Conservation (phyloP, 30 jellyfish, hydroid and myxozoan genomes). For the Aurelia coerulea region DNA sequence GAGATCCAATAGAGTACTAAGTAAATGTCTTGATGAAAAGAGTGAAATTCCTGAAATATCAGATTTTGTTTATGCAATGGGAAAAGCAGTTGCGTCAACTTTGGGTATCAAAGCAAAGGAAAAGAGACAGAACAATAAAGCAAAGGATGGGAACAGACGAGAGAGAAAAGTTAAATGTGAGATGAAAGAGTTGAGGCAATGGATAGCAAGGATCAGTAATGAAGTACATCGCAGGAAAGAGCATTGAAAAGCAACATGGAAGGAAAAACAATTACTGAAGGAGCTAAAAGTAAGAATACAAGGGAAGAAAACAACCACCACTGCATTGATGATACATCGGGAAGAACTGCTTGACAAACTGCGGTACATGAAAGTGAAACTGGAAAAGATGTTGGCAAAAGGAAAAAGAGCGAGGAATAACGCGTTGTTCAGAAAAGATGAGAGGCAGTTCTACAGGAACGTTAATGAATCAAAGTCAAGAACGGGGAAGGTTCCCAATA, state of each 20-base stretch:
- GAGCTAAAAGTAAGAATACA: background rate
- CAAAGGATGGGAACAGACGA: constrained; percentile 11
- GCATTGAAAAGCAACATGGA: constrained; percentile 9
- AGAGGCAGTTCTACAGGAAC: constrained; percentile 21
- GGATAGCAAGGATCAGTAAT: constrained; percentile 7
- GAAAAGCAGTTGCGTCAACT: background rate
- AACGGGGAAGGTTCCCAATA: background rate
- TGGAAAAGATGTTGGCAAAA: background rate
- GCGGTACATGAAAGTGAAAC: background rate
- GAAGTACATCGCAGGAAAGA: constrained; percentile 18
- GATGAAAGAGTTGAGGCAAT: constrained; percentile 16
- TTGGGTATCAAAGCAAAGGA: background rate
- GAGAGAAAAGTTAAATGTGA: background rate
- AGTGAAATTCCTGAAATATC: background rate
- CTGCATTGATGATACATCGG: background rate
- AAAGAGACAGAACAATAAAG: constrained; percentile 6
- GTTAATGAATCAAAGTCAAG: background rate
- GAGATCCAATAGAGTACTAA: constrained; percentile 2
- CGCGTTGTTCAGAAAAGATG: constrained; percentile 5
- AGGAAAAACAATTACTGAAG: background rate
- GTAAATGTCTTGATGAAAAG: background rate
- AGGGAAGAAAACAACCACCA: background rate
- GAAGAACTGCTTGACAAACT: constrained; percentile 5
- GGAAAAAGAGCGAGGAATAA: constrained; percentile 5
- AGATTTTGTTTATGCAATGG: constrained; percentile 10